phyloP scores from a whole-genome alignment of 2,797 vertebrate genomes.

The Tauraco hartlaubi region DNA sequence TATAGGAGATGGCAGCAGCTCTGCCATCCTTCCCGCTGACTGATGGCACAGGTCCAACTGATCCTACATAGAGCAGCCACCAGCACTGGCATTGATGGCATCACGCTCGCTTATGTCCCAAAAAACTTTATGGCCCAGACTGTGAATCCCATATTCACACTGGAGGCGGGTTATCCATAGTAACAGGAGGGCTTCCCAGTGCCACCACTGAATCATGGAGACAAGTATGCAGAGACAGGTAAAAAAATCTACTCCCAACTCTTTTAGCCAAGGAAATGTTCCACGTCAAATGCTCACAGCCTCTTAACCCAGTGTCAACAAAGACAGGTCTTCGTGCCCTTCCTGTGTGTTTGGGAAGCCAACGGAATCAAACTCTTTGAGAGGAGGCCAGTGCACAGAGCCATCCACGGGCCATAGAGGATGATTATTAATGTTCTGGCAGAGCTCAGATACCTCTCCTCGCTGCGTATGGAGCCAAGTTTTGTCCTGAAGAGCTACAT shows the following conservation, averaged over 20 bases:
- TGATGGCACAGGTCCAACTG: neutral
- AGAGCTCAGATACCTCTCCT: neutral
- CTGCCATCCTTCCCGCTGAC: neutral
- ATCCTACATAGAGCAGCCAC: neutral
- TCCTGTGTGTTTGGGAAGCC: neutral
- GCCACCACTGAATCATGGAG: neutral
- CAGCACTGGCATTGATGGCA: neutral
- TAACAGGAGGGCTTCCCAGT: neutral
- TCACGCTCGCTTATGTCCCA: neutral
- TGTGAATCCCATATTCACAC: rapidly evolving
- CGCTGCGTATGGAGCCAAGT: neutral
- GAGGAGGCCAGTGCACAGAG: neutral
- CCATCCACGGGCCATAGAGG: neutral
- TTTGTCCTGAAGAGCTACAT: neutral
- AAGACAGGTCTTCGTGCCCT: neutral
- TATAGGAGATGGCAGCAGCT: slow-evolving; percentile 18
- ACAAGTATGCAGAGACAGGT: neutral
- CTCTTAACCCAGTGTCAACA: neutral
- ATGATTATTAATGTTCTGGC: slow-evolving; percentile 1
- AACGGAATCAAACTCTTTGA: neutral
- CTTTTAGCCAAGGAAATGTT: neutral
- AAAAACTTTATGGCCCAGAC: neutral
- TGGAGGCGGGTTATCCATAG: neutral
- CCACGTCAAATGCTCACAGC: neutral
- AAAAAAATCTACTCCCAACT: neutral